Conservation (phyloP, 2,888 invertebrate species). For the Cistogaster globosa region DNA sequence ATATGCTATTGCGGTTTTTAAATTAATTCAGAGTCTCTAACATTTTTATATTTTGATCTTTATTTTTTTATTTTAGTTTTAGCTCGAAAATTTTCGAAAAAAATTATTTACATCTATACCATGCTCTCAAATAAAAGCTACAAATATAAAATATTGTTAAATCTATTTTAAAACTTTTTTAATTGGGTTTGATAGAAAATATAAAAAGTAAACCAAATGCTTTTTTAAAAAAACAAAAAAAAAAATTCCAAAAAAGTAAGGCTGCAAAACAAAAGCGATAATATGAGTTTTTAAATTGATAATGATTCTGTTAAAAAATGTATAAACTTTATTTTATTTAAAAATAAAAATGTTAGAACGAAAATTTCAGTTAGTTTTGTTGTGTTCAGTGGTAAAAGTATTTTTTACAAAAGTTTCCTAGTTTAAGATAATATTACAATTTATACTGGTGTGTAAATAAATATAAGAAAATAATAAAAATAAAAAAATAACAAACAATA, state of each 20-base stretch:
- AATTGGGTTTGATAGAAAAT: neutral
- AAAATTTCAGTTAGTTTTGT: too few relatives aligned
- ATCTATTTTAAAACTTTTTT: slow-evolving; percentile 18
- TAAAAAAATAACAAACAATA: neutral
- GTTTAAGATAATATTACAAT: too few relatives aligned
- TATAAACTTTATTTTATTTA: too few relatives aligned
- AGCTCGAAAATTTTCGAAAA: neutral
- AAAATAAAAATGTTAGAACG: too few relatives aligned
- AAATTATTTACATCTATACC: neutral
- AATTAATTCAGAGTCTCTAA: too few relatives aligned
- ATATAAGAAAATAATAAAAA: neutral
- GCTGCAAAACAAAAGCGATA: neutral
- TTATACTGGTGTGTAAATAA: too few relatives aligned
- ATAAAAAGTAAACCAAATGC: slow-evolving; percentile 17
- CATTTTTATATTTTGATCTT: too few relatives aligned
- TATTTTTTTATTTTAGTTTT: too few relatives aligned
- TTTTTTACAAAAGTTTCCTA: too few relatives aligned
- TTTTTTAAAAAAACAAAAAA: slow-evolving; percentile 15
- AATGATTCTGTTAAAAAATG: slow-evolving; percentile 17
- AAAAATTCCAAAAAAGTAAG: neutral
- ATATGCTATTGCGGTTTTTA: too few relatives aligned
- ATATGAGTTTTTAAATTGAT: slow-evolving; percentile 11
- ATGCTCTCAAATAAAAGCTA: too few relatives aligned
- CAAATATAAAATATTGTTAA: neutral
- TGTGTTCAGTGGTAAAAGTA: too few relatives aligned